A percentile compares a stretch with the other conserved stretches of the same genome.
Evolutionary conservation across 1,140 invertebrate genomes (phyloP).

Genomic region (Drosophila hydei): DNA sequence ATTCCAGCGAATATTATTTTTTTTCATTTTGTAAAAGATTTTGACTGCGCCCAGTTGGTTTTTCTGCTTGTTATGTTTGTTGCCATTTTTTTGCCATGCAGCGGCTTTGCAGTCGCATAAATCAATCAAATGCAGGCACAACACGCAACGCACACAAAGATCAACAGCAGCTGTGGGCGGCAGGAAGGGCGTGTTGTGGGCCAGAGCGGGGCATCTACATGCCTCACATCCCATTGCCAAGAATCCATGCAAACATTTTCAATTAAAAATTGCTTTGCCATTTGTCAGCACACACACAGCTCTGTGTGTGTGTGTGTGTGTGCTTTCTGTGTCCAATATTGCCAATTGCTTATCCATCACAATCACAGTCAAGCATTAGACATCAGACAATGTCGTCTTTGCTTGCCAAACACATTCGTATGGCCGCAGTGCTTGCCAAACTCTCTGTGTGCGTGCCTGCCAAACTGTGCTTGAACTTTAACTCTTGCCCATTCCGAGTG

Average conservation of each 20-base stretch:
- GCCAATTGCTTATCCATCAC: slow-evolving; percentile 78
- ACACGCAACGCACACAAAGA: slow-evolving; percentile 65
- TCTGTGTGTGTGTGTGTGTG: slow-evolving; percentile 5
- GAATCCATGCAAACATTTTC: slow-evolving; percentile 80
- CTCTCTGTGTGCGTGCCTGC: slow-evolving; percentile 3
- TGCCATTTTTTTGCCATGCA: slow-evolving; percentile 17
- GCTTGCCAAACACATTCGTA: slow-evolving; percentile 60
- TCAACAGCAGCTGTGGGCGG: slow-evolving; percentile 19
- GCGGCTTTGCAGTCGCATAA: slow-evolving; percentile 54
- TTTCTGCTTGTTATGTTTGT: slow-evolving; percentile 9
- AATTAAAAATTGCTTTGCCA: slow-evolving; percentile 78
- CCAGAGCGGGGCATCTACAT: slow-evolving; percentile 4
- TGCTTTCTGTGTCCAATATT: slow-evolving; percentile 28
- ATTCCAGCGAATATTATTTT: slow-evolving; percentile 31
- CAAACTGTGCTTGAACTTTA: slow-evolving; percentile 1
- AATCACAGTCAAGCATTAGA: slow-evolving; percentile 70
- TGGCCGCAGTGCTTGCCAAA: slow-evolving; percentile 40
- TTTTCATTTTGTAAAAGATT: slow-evolving; percentile 19
- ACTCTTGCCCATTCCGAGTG: slow-evolving; percentile 5
- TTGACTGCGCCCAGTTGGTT: slow-evolving; percentile 30
- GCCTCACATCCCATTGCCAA: slow-evolving; percentile 63
- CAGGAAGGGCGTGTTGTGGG: not conserved
- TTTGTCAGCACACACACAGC: slow-evolving; percentile 58
- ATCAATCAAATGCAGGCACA: slow-evolving; percentile 77
- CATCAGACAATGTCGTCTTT: slow-evolving; percentile 51